Conservation (phyloP, 2,113 vertebrate species). For the Pyrgilauda ruficollis region DNA sequence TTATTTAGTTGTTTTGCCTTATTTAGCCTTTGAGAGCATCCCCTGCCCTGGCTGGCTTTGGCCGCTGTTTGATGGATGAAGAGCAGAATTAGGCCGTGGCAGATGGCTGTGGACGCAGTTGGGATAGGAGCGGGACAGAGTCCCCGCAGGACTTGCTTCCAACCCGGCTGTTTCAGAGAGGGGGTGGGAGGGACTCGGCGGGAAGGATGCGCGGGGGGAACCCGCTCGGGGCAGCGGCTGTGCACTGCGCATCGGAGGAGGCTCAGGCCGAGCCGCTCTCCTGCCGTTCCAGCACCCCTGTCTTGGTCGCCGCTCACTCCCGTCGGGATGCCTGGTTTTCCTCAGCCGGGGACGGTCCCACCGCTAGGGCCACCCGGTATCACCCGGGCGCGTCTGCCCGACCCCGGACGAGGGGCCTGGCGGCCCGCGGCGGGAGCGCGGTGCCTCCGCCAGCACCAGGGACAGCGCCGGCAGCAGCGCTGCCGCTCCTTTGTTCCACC, state of each 20-base stretch:
- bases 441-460: constrained; percentile 13
- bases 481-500: constrained; percentile 17
- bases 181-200: not conserved
- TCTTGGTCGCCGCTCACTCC: not conserved
- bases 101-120: not conserved
- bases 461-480: not conserved
- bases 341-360: not conserved
- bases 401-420: fast-evolving
- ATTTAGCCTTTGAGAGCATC: not conserved
- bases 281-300: not conserved
- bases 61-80: not conserved
- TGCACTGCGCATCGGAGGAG: not conserved
- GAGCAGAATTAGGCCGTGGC: not conserved
- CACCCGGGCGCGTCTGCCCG: not conserved
- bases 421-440: not conserved
- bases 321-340: not conserved
- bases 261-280: not conserved
- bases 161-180: not conserved
- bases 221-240: not conserved
- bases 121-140: not conserved
- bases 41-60: not conserved
- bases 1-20: not conserved
- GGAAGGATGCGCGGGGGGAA: fast-evolving
- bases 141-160: not conserved
- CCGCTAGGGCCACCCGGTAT: not conserved